Base-by-base conservation (phyloP, 2,113 vertebrate species). In the Corydoras sp. region DNA sequence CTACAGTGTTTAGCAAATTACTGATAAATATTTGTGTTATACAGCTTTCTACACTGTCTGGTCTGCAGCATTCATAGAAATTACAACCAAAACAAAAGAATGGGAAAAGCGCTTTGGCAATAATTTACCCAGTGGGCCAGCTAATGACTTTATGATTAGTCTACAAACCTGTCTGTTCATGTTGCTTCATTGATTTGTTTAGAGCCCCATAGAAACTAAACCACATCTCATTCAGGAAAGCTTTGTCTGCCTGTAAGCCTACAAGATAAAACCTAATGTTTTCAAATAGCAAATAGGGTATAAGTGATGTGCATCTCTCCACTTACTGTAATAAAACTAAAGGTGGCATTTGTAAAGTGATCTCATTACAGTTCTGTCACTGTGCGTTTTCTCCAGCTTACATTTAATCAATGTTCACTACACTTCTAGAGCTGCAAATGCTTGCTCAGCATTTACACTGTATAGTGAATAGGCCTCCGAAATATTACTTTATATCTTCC, bases 361-460 rank as follows among this genome's bases (percentile, higher is more conserved):
- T 58, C 62, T 65, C 18, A 4, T 65, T 65, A 64, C 2, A 32
- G 62, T 72, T 65, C 53, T 35, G 65, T 35, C 65, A 58, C 65
- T 58, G 30, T 58, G 65, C 14, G 55, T 68, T 66, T 43, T 68
- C 53, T 56, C 65, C 30, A 58, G 12, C 29, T 56, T 58, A 68
- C 54, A 58, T 43, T 68, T 58, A 58, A 30, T 67, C 65, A 31
- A 56, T 58, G 30, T 43, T 56, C 54, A 14, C 13, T 58, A 12
- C 14, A 48, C 48, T 68, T 54, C 35, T 5, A 14, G 12, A 50
- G 18, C 9, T 9, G 10, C 9, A 10, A 18, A 58, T 72, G 69
- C 29, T 59, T 9, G 18, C 14, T 31, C 15, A 60, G 64, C 63
- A 30, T 60, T 54, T 56, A 53, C 14, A 9, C 29, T 59, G 55